Conservation (phyloP, 1,140 invertebrate species). For the Zaprionus inermis region DNA sequence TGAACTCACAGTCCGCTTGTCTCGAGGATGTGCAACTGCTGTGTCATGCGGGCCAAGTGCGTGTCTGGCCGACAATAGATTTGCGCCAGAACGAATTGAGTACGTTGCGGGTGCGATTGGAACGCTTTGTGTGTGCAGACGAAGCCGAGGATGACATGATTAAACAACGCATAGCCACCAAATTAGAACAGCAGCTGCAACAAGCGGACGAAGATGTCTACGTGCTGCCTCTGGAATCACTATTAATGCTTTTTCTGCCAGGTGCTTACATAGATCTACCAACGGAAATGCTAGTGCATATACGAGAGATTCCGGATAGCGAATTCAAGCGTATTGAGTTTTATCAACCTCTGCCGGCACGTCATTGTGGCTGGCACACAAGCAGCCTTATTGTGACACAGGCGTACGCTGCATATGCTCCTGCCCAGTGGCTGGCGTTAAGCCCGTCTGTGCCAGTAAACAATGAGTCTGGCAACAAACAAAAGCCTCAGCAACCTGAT, state of each 20-base stretch:
- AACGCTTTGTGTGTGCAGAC: conserved; percentile 38
- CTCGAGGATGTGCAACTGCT: conserved; percentile 50
- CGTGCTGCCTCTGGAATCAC: conserved; percentile 62
- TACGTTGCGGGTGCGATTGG: conserved; percentile 42
- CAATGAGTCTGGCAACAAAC: background rate
- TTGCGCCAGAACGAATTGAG: conserved; percentile 17
- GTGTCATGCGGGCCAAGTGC: conserved; percentile 33
- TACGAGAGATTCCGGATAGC: conserved; percentile 23
- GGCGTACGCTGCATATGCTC: conserved; percentile 45
- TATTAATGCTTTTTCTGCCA: conserved; percentile 61
- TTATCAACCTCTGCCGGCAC: conserved; percentile 55
- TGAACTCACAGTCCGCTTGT: conserved; percentile 37
- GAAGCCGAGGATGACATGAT: background rate
- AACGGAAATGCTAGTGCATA: conserved; percentile 57
- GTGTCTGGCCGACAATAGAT: conserved; percentile 34
- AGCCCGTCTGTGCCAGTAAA: background rate
- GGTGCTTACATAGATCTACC: conserved; percentile 63
- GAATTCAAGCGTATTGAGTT: conserved; percentile 57
- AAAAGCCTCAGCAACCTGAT: background rate
- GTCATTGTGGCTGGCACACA: conserved; percentile 70
- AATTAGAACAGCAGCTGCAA: conserved; percentile 16
- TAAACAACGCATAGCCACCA: background rate
- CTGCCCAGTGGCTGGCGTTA: conserved; percentile 48
- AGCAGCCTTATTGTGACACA: conserved; percentile 43
- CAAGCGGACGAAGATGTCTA: conserved; percentile 30